Base-by-base conservation (phyloP, 1,140 invertebrate genomes). In the Pantala flavescens region DNA sequence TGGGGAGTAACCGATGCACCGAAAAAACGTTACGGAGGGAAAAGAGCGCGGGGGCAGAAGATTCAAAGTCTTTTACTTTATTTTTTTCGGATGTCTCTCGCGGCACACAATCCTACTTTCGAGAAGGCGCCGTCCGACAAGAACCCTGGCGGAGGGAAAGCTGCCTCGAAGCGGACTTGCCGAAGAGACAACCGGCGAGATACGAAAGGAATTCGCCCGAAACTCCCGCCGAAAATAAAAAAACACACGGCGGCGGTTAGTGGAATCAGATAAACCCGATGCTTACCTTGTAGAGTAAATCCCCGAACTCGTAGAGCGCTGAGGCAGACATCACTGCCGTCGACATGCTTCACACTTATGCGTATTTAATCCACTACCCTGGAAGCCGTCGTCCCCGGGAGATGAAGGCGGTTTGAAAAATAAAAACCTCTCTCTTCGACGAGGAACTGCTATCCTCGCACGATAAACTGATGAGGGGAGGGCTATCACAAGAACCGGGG, bases 281-380 rank as follows among this genome's bases (percentile, higher is more conserved):
- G 16, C 71, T 72, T 42, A 72, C 71, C 71, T 72, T 72, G 71
- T 24, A 72, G 71, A 72, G 23, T 23, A 72, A 24, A 42, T 72
- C 71, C 28, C 71, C 71, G 23, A 72, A 72, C 16, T 72, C 71
- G 71, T 72, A 72, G 71, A 24, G 23, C 23, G 71, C 19, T 23
- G 71, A 72, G 23, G 71, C 71, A 42, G 71, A 42, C 71, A 72
- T 72, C 71, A 72, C 71, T 24, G 71, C 71, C 23, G 71, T 72
- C 23, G 71, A 72, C 71, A 72, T 72, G 71, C 71, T 63, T 16
- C 49, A 63, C 49, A 63, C 14, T 63, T 21, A 21, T 21, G 14
- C n/a, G 14, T 63, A 7, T 7, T 19, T 21, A 19, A 63, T 63
- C 49, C 49, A 63, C 49, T 63, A 21, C 49, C 49, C 16, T 19